These are phyloP conservation scores for Leptinotarsa rubiginosa DNA, from an alignment of 2,888 invertebrate species.

Conservation along the genomic window DNA sequence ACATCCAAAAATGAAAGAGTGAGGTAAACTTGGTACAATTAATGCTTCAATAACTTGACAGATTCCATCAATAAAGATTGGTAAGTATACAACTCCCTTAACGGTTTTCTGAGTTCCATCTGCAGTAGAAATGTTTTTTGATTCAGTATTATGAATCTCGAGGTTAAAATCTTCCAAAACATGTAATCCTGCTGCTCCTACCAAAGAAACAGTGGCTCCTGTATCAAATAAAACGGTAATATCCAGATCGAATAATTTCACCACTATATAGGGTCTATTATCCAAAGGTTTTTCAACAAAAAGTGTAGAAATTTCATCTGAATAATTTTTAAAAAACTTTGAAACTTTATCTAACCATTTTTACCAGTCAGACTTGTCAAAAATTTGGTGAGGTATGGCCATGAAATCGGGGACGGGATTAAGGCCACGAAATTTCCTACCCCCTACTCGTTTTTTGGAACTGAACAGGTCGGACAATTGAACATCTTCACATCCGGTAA, in stretches of 20 bases:
- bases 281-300: slow-evolving; percentile 32
- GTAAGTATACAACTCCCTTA: slow-evolving; percentile 29
- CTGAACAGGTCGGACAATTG: slow-evolving; percentile 33
- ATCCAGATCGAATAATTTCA: slow-evolving; percentile 28
- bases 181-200: slow-evolving; percentile 27
- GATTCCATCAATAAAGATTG: slow-evolving; percentile 24
- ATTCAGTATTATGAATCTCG: background rate
- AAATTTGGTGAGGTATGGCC: background rate
- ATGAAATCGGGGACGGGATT: background rate
- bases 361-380: background rate
- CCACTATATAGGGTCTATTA: slow-evolving; percentile 39
- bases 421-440: slow-evolving; percentile 13
- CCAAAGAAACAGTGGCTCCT: slow-evolving; percentile 31
- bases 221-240: slow-evolving; percentile 34
- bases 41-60: slow-evolving; percentile 31
- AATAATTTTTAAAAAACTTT: slow-evolving; percentile 3
- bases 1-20: slow-evolving; percentile 35
- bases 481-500: slow-evolving; percentile 16
- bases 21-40: slow-evolving; percentile 37
- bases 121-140: slow-evolving; percentile 29
- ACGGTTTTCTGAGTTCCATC: slow-evolving; percentile 34
- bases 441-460: slow-evolving; percentile 29
- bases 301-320: slow-evolving; percentile 23
- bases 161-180: slow-evolving; percentile 28
- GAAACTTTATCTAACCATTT: background rate